Evolutionary conservation across 1,140 invertebrate genomes (phyloP).

Genomic region (Mizuhopecten yessoensis): DNA sequence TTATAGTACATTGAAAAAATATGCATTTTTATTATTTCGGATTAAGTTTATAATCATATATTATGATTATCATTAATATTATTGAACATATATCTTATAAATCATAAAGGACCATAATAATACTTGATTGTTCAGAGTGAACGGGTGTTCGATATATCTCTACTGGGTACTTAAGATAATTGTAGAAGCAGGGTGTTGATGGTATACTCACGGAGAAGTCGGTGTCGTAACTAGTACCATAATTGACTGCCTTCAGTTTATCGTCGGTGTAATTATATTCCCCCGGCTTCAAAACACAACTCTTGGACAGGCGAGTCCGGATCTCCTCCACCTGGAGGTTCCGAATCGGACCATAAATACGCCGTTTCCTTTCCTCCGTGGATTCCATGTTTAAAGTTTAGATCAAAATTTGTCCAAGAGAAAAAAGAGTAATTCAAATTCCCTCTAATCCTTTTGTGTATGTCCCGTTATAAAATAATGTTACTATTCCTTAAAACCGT

Average conservation of each 20-base stretch:
- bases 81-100: no score
- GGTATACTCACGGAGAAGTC: slow-evolving; percentile 56
- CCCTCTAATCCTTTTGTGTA: neutral
- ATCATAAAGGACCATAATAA: no score
- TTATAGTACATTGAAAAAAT: no score
- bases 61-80: no score
- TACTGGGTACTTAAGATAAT: no score
- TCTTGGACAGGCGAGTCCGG: slow-evolving; percentile 56
- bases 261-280: slow-evolving; percentile 59
- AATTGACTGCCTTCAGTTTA: slow-evolving; percentile 41
- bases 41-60: no score
- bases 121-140: no score
- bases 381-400: slow-evolving; percentile 50
- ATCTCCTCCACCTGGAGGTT: slow-evolving; percentile 61
- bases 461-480: slow-evolving; percentile 4
- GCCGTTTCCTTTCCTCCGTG: slow-evolving; percentile 11
- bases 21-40: no score
- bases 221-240: slow-evolving; percentile 52
- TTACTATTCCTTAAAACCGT: no score
- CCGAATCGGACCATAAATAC: slow-evolving; percentile 59
- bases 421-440: neutral
- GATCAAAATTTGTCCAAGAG: neutral
- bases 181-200: neutral
- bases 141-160: no score
- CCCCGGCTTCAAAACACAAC: slow-evolving; percentile 61